These are phyloP conservation scores for Sycophaga agraensis DNA, from an alignment of 1,140 invertebrate species.

Conservation along the genomic window DNA sequence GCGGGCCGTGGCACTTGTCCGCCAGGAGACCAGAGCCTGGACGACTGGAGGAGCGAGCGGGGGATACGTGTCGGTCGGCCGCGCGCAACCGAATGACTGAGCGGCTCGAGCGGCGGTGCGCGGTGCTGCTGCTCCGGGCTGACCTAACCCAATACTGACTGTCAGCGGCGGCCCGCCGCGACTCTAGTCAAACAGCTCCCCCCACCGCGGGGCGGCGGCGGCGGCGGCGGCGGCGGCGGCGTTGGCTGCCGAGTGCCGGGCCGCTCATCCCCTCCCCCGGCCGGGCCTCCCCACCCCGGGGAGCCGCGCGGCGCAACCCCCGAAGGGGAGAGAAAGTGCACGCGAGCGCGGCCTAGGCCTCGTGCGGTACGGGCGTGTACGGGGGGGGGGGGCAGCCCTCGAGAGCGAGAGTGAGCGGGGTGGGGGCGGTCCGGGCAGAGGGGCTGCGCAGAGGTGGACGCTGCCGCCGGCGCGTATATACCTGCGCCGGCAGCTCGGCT, in stretches of 20 bases:
- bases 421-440: neutral
- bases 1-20: too few species aligned
- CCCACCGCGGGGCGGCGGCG: too few species aligned
- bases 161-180: neutral
- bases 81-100: too few species aligned
- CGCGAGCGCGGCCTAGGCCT: too few species aligned
- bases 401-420: neutral
- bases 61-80: neutral
- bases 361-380: neutral
- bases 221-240: too few species aligned
- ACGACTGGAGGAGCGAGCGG: neutral
- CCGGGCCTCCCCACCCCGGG: neutral
- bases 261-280: neutral
- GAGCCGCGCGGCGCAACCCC: slow-evolving; percentile 1
- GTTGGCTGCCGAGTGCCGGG: too few species aligned
- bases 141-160: slow-evolving; percentile 22
- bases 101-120: neutral
- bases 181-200: slow-evolving; percentile 14
- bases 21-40: too few species aligned
- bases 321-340: neutral
- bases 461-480: neutral
- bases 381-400: neutral
- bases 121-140: slow-evolving; percentile 5
- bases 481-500: too few species aligned
- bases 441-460: neutral